These are phyloP conservation scores for Chesias legatella DNA, from an alignment of 2,888 invertebrate species.

Conservation along the genomic window DNA sequence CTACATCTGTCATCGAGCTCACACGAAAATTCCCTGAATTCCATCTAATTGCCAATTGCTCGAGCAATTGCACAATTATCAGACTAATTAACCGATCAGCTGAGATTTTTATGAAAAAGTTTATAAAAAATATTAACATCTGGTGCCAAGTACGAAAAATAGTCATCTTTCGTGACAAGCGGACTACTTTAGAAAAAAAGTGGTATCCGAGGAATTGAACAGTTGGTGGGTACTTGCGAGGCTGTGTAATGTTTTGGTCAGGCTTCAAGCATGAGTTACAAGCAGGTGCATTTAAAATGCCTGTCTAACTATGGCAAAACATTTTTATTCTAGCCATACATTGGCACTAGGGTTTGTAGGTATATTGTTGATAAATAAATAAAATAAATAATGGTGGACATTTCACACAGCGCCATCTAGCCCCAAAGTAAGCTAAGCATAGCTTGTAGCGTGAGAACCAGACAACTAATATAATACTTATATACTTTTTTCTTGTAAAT, in stretches of 20 bases:
- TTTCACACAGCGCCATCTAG: too few relatives aligned
- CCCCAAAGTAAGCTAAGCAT: too few relatives aligned
- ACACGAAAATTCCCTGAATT: constrained; percentile 46
- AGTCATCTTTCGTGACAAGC: constrained; percentile 16
- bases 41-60: constrained; percentile 36
- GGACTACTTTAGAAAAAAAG: constrained; percentile 38
- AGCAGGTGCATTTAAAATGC: too few relatives aligned
- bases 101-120: constrained; percentile 46
- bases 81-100: constrained; percentile 46
- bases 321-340: too few relatives aligned
- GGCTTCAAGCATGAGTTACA: constrained; percentile 53
- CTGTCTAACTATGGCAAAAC: too few relatives aligned
- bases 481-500: too few relatives aligned
- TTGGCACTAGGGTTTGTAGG: too few relatives aligned
- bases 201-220: constrained; percentile 58
- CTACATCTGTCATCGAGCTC: constrained; percentile 60
- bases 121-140: constrained; percentile 51
- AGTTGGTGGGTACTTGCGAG: constrained; percentile 58
- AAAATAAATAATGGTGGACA: too few relatives aligned
- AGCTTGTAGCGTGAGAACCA: too few relatives aligned
- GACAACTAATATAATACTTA: too few relatives aligned
- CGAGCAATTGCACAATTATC: constrained; percentile 45
- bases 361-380: too few relatives aligned
- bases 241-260: constrained; percentile 44
- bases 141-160: constrained; percentile 34